These are phyloP conservation scores for Apamea sordens DNA, from an alignment of 2,888 invertebrate species.

Conservation along the genomic window DNA sequence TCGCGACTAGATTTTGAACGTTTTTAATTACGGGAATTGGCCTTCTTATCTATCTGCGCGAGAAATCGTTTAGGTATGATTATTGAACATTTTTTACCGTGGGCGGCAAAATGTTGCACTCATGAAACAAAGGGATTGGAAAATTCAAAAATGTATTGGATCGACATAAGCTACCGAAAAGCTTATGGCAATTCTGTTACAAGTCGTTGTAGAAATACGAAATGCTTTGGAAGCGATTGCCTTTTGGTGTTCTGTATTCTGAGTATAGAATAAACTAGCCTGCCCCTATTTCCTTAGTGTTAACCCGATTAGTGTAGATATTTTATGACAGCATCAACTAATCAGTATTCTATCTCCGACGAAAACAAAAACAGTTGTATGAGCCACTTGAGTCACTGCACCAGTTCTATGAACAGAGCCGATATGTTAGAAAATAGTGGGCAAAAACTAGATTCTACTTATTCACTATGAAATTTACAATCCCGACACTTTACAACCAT, in stretches of 20 bases:
- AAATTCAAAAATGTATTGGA: neutral
- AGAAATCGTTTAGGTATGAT: too few relatives aligned
- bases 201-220: neutral
- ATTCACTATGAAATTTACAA: slow-evolving; percentile 55
- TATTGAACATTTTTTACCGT: too few relatives aligned
- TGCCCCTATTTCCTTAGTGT: slow-evolving; percentile 59
- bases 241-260: neutral
- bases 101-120: too few relatives aligned
- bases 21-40: too few relatives aligned
- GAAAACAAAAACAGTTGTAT: slow-evolving; percentile 40
- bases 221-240: neutral
- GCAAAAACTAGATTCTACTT: slow-evolving; percentile 53
- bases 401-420: slow-evolving; percentile 26
- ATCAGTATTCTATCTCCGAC: slow-evolving; percentile 52
- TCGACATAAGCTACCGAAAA: neutral
- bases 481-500: slow-evolving; percentile 23
- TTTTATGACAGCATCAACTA: slow-evolving; percentile 54
- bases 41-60: too few relatives aligned
- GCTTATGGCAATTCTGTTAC: neutral
- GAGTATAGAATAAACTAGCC: neutral
- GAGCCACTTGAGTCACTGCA: slow-evolving; percentile 15
- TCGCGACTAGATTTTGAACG: too few relatives aligned
- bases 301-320: slow-evolving; percentile 70
- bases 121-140: too few relatives aligned
- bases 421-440: slow-evolving; percentile 16